phyloP scores from a whole-genome alignment of 2,113 vertebrate genomes.

The Thermophis baileyi region DNA sequence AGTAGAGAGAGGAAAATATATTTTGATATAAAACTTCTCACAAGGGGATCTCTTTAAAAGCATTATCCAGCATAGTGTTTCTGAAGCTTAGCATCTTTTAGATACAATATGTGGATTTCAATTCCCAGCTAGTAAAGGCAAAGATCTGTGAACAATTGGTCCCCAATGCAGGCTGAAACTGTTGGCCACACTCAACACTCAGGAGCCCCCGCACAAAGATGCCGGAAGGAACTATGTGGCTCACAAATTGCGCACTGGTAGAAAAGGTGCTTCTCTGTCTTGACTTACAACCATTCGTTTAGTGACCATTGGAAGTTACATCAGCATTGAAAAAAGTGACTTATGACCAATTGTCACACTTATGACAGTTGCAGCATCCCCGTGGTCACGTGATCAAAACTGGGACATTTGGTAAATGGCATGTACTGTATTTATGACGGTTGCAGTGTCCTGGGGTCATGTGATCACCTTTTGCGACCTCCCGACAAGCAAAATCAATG shows the following conservation, averaged over 20 bases:
- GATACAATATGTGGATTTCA: background rate
- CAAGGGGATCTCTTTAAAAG: background rate
- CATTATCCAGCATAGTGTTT: background rate
- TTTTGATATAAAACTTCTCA: background rate
- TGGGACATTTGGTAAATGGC: background rate
- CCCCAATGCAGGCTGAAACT: background rate
- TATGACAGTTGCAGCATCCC: background rate
- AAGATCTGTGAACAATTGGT: background rate
- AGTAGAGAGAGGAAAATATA: background rate
- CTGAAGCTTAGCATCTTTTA: background rate
- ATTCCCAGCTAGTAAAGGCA: background rate
- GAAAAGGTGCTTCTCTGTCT: background rate
- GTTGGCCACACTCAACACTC: background rate
- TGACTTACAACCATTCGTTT: background rate
- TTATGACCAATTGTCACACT: background rate
- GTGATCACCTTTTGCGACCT: no score
- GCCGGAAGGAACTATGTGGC: background rate
- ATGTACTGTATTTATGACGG: background rate
- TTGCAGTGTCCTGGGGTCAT: background rate
- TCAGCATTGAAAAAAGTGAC: background rate
- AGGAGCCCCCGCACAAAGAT: background rate
- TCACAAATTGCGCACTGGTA: background rate
- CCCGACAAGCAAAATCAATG: no score
- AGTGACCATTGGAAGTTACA: background rate
- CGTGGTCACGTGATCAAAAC: background rate